Evolutionary conservation across 1,140 invertebrate genomes (phyloP).

Genomic region (Steinernema feltiae): DNA sequence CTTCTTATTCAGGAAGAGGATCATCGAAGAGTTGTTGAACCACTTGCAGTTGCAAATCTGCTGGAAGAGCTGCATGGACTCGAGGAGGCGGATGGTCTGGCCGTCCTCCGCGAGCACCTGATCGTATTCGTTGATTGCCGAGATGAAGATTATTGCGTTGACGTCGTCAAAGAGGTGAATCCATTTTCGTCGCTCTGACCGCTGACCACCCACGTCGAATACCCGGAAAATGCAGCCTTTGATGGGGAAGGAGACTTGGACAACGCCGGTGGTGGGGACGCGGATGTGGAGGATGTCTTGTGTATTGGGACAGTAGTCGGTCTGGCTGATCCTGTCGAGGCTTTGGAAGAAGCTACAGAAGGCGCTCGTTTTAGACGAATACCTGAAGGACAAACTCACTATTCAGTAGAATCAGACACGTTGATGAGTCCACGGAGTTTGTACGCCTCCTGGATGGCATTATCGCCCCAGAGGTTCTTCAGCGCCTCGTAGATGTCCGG

Average conservation of each 20-base stretch:
- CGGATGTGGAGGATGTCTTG: slow-evolving; percentile 92
- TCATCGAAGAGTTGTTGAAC: slow-evolving; percentile 59
- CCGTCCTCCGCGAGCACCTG: slow-evolving; percentile 17
- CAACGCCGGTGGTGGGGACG: slow-evolving; percentile 85
- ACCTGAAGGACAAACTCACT: not conserved
- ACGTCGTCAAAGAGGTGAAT: slow-evolving; percentile 62
- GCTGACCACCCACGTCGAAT: slow-evolving; percentile 62
- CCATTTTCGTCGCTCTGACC: slow-evolving; percentile 64
- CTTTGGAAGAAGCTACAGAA: slow-evolving; percentile 65
- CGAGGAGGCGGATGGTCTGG: slow-evolving; percentile 52
- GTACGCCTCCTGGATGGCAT: not conserved
- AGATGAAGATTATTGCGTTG: slow-evolving; percentile 42
- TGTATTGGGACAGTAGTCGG: slow-evolving; percentile 67
- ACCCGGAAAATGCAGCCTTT: slow-evolving; percentile 51
- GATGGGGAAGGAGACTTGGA: slow-evolving; percentile 78
- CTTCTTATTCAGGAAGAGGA: slow-evolving; percentile 59
- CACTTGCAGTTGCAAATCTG: slow-evolving; percentile 60
- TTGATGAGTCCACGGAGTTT: not conserved
- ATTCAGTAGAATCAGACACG: slow-evolving; percentile 19
- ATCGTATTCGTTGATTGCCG: slow-evolving; percentile 46
- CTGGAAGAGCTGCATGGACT: slow-evolving; percentile 60
- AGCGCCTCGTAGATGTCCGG: not conserved
- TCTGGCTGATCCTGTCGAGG: slow-evolving; percentile 81
- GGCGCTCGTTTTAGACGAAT: not conserved
- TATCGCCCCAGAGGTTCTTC: not conserved